Evolutionary conservation across 92 coral and sea anemone genomes (phyloP), one percentile per base, ranked within the genome.

Genomic region (Actinernus sp.): DNA sequence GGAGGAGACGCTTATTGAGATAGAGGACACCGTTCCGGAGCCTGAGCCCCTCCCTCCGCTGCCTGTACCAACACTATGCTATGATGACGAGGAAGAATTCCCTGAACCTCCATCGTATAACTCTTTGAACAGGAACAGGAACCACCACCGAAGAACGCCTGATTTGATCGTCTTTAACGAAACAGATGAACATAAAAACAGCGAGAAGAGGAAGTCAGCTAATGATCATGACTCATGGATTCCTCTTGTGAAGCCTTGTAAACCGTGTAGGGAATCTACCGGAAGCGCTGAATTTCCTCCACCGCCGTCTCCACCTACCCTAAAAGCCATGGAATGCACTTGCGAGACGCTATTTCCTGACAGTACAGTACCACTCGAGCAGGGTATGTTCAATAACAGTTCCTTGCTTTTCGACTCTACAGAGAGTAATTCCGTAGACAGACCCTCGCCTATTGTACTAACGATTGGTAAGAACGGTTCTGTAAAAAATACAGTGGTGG

Each of bases 81-180:
- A 44, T 26, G 87, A 81, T 0, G 78, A 77, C 39, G 88, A 89
- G 20, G 82, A 68, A 21, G 88, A 85, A 3, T 76, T 90, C 20
- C 92, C 97, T 20, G 76, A 77, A 0, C 97, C 97, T 25, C 92
- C 97, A 14, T 58, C 58, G 0, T 58, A 58, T 57, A 55, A 70
- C 37, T 25, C 21, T 10, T 37, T 31, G 8, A 10, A 27, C 18
- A 16, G 27, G 2, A 9, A 26, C 13, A 3, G 7, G 19, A 36
- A 12, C 37, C 48, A 47, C 10, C 31, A 37, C 10, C 14, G 40
- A 28, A 52, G 31, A 21, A 24, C 53, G 2, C 44, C 69, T 14
- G 97, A 90, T 64, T 58, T 90, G 73, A 90, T 90, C 9, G 51
- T 59, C 20, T 90, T 90, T 50, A 78, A 79, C 34, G 97, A 90